Base-by-base conservation (phyloP, 2,888 invertebrate genomes). In the Parnassius orleans region DNA sequence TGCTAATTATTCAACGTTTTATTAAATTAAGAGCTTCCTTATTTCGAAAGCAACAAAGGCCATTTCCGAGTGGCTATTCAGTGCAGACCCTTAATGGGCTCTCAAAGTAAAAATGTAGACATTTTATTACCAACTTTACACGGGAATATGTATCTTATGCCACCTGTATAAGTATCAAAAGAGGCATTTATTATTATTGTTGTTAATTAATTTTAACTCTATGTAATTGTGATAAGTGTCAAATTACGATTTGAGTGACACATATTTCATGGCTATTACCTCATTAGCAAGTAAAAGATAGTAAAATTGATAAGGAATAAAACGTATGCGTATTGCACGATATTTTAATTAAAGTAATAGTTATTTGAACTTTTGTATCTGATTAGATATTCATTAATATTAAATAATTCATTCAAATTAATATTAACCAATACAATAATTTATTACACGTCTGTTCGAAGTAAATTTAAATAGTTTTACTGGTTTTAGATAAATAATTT, bases 1-100 rank as follows among this genome's bases (percentile, higher is more conserved):
- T 33, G 60, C 53, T 60, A 63, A 63, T 63, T 60, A 63, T 63
- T 60, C 60, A 60, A 55, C 60, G 48, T 60, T 63, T 59, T 63
- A 60, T 63, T 56, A 60, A 60, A 60, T 56, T 60, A 59, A 56
- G 63, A 52, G 53, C 59, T 63, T 63, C 56, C 59, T 60, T 60
- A 59, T 63, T 53, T 15, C 60, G 55, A 46, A 15, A 43, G 59
- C 60, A 56, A 56, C 60, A 63, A 60, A 60, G 56, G 41, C 56
- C 60, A 63, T 60, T 56, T 63, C 63, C 63, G 54, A 11, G 42
- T 47, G 14, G n/a, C 41, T 46, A 43, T 50, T 56, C 59, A 14
- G 41, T 15, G 24, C 47, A 47, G 55, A 19, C 59, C 54, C 51
- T 52, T 59, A 52, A 59, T 59, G 59, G 54, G 52, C 54, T 50